These are phyloP conservation scores for Columbina picui DNA, from an alignment of 2,113 vertebrate genomes.

Conservation along the genomic window DNA sequence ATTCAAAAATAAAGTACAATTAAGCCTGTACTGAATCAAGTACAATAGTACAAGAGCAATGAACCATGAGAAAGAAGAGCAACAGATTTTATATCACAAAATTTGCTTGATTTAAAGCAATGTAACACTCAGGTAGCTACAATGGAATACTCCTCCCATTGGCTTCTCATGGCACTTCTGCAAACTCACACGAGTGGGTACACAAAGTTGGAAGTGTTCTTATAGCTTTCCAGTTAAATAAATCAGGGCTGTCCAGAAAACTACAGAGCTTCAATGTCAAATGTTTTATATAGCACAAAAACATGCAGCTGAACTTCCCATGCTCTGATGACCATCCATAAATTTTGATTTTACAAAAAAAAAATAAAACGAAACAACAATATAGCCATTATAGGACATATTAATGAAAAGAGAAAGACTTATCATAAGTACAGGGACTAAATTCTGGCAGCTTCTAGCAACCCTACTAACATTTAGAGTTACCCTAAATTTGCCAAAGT, in stretches of 20 bases:
- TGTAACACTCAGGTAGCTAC: not conserved
- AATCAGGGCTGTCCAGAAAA: not conserved
- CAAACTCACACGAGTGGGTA: not conserved
- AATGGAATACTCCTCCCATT: not conserved
- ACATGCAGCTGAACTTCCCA: not conserved
- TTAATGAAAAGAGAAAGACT: not conserved
- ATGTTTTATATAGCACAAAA: not conserved
- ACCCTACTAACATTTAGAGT: not conserved
- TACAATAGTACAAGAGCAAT: not conserved
- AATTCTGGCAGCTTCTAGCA: too few species aligned
- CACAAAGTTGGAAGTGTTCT: not conserved
- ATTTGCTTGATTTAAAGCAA: not conserved
- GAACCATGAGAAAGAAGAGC: not conserved
- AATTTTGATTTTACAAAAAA: not conserved
- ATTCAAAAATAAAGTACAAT: not conserved
- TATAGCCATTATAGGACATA: not conserved
- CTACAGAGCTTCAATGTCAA: not conserved
- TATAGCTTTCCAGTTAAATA: not conserved
- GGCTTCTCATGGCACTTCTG: not conserved
- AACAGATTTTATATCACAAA: not conserved
- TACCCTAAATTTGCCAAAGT: not conserved
- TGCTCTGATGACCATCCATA: not conserved
- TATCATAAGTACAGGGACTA: not conserved
- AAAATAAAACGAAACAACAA: not conserved
- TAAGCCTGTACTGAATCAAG: not conserved